These are phyloP conservation scores for Amphiprion percula DNA, from an alignment of 2,113 vertebrate species.

Conservation along the genomic window DNA sequence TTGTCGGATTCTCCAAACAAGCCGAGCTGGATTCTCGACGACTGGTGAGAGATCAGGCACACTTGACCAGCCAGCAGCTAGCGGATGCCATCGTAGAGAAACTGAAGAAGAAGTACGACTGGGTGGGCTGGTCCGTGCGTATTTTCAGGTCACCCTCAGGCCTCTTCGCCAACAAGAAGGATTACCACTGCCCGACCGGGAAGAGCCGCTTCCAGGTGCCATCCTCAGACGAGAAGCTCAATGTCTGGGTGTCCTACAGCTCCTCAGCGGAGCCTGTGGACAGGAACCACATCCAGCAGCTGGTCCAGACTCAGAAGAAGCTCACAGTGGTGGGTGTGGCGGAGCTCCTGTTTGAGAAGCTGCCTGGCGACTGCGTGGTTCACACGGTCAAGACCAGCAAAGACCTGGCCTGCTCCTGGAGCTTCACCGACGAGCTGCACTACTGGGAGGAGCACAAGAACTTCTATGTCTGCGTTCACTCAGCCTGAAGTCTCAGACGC, in stretches of 20 bases:
- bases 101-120: slow-evolving; percentile 83
- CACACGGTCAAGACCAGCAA: slow-evolving; percentile 78
- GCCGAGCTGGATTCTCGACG: slow-evolving; percentile 75
- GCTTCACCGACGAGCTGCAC: slow-evolving; percentile 81
- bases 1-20: slow-evolving; percentile 78
- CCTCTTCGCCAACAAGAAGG: slow-evolving; percentile 70
- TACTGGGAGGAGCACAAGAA: slow-evolving; percentile 82
- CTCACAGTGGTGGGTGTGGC: slow-evolving; percentile 54
- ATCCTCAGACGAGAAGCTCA: slow-evolving; percentile 70
- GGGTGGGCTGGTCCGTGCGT: slow-evolving; percentile 85
- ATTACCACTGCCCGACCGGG: slow-evolving; percentile 75
- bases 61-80: slow-evolving; percentile 75
- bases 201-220: slow-evolving; percentile 82
- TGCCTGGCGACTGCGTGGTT: slow-evolving; percentile 75
- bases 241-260: slow-evolving; percentile 83
- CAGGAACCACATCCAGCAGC: slow-evolving; percentile 69
- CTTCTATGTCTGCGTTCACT: slow-evolving; percentile 82
- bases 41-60: slow-evolving; percentile 70
- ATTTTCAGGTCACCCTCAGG: slow-evolving; percentile 74
- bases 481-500: slow-evolving; percentile 62
- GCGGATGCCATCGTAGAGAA: slow-evolving; percentile 72
- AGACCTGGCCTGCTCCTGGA: slow-evolving; percentile 78
- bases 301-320: slow-evolving; percentile 80
- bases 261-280: slow-evolving; percentile 81
- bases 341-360: slow-evolving; percentile 73